These are phyloP conservation scores for Cistogaster globosa DNA, from an alignment of 2,888 invertebrate species.

Conservation along the genomic window DNA sequence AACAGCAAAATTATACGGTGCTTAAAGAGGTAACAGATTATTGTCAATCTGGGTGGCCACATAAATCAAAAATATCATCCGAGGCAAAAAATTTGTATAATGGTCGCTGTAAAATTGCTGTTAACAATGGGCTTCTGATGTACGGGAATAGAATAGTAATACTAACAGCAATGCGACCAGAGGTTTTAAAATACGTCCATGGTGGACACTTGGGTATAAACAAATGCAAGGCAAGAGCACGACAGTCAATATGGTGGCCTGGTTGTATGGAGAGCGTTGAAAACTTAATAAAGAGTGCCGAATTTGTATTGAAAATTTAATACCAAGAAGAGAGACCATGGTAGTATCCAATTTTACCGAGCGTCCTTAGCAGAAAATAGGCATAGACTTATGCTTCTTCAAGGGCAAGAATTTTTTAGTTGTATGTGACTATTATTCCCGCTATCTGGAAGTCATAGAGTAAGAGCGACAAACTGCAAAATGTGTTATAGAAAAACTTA, in stretches of 20 bases:
- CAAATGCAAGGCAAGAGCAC: constrained; percentile 42
- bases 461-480: constrained; percentile 1
- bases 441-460: constrained; percentile 24
- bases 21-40: constrained; percentile 24
- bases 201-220: constrained; percentile 32
- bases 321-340: constrained; percentile 25
- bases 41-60: constrained; percentile 37
- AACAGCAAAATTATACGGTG: constrained; percentile 22
- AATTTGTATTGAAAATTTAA: constrained; percentile 29
- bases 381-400: not conserved
- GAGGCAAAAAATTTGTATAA: constrained; percentile 22
- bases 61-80: constrained; percentile 37
- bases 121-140: constrained; percentile 37
- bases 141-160: constrained; percentile 30
- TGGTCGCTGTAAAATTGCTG: constrained; percentile 15
- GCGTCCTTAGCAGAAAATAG: constrained; percentile 26
- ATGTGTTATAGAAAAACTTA: constrained; percentile 28
- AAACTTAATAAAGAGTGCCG: constrained; percentile 17
- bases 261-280: constrained; percentile 7
- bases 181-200: constrained; percentile 25
- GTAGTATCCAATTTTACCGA: constrained; percentile 6
- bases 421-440: constrained; percentile 22
- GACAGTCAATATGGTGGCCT: constrained; percentile 42
- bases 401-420: constrained; percentile 6
- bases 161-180: constrained; percentile 8